Conservation (phyloP, 2,113 vertebrate species). For the Callorhinus ursinus region DNA sequence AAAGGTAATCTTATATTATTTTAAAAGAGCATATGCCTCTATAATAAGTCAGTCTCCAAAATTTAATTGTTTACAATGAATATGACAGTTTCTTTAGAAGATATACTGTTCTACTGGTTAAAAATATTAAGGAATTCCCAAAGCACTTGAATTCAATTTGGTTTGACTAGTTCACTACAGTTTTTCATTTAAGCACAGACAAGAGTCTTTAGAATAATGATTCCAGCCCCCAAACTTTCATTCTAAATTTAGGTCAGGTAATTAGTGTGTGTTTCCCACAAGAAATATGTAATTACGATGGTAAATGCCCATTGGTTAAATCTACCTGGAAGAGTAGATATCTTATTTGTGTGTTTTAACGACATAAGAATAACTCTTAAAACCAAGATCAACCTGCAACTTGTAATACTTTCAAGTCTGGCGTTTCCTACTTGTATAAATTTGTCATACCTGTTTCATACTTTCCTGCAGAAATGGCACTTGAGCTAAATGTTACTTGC, state of each 20-base stretch:
- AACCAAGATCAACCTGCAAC: not conserved
- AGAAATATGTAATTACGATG: conserved; percentile 58
- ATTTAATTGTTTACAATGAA: conserved; percentile 70
- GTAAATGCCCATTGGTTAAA: conserved; percentile 41
- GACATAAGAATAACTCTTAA: not conserved
- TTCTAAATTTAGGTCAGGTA: conserved; percentile 69
- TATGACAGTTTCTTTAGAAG: conserved; percentile 64
- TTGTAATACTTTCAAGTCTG: conserved; percentile 16
- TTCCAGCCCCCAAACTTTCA: conserved; percentile 18
- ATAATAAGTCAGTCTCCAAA: conserved; percentile 63
- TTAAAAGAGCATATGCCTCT: conserved; percentile 54
- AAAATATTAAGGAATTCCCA: conserved; percentile 74
- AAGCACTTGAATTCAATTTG: conserved; percentile 74
- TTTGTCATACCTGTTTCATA: conserved; percentile 47
- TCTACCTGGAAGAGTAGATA: not conserved
- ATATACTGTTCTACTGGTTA: conserved; percentile 62
- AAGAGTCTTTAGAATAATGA: conserved; percentile 69
- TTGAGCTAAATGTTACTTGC: conserved; percentile 46
- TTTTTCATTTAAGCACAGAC: conserved; percentile 71
- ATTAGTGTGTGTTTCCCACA: conserved; percentile 57
- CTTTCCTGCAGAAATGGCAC: conserved; percentile 9
- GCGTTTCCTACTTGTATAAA: not conserved
- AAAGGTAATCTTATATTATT: conserved; percentile 66
- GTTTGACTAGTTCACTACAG: conserved; percentile 68
- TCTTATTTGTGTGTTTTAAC: conserved; percentile 13